Evolutionary conservation across 2,797 vertebrate species (phyloP).

Genomic region (Pangasius larnaudii): DNA sequence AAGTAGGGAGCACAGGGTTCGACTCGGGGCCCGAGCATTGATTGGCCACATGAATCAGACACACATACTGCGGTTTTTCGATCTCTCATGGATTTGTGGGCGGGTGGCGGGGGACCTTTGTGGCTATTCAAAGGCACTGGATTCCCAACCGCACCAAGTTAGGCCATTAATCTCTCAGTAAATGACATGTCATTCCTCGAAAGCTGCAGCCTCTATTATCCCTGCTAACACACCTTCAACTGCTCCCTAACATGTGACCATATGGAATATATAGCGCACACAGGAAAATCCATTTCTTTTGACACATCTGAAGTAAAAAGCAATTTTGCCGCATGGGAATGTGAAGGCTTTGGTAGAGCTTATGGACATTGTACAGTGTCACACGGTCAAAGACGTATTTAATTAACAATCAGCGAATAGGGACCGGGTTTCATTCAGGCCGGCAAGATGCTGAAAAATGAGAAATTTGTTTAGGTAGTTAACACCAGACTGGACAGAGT

Average conservation of each 20-base stretch:
- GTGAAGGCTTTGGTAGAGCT: not conserved
- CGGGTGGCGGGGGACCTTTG: conserved; percentile 39
- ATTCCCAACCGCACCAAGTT: conserved; percentile 46
- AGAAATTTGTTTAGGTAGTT: conserved; percentile 18
- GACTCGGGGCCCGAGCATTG: conserved; percentile 30
- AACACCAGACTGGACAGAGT: not conserved
- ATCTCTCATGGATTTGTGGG: conserved; percentile 51
- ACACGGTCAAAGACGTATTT: not conserved
- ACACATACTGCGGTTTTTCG: conserved; percentile 34
- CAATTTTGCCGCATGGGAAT: not conserved
- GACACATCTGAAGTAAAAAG: not conserved
- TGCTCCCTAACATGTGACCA: conserved; percentile 28
- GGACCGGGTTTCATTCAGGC: not conserved
- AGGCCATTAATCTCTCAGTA: conserved; percentile 54
- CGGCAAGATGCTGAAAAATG: conserved; percentile 13
- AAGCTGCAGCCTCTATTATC: conserved; percentile 42
- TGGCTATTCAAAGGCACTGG: conserved; percentile 52
- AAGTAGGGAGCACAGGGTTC: not conserved
- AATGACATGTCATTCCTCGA: conserved; percentile 54
- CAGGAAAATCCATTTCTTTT: conserved; percentile 15
- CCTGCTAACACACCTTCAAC: conserved; percentile 32
- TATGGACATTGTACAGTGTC: not conserved
- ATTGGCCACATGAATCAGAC: conserved; percentile 53
- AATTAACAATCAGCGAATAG: not conserved
- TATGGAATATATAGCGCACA: conserved; percentile 12